Evolutionary conservation across 1,140 invertebrate species (phyloP), one percentile per base, ranked within the genome.

Genomic region (Spodoptera litura): DNA sequence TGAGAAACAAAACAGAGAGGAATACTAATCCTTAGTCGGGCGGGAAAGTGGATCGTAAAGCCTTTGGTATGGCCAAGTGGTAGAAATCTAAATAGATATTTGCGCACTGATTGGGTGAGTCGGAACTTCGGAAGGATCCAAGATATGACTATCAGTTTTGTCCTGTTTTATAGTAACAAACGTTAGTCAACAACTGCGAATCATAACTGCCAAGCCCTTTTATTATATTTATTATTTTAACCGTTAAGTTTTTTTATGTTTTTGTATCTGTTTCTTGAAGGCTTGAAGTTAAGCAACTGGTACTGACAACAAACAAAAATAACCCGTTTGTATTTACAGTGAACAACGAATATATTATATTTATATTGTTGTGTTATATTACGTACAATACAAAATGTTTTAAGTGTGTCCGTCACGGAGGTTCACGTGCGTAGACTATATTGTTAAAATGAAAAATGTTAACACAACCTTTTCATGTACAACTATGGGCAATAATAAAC

Each of bases 11-110:
- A 44, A 31, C 71, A 74, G 38, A 31, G 56, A 51, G 61, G 71
- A 74, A 74, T 74, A 74, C 71, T 74, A 74, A 74, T 61, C 71
- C 38, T 73, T n/a, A 6, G 38, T 44, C 20, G 53, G 53, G n/a
- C 70, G 56, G 53, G 71, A 73, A 73, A 73, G 56, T 20, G 71
- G 55, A 73, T 25, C 35, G 35, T 11, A 59, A 59, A 59, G 44
- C 53, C 15, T 59, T 59, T 1, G 20, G 55, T 44, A 11, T 59
- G 56, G n/a, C 6, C 70, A 70, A 70, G 38, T 49, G n/a, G 38
- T 66, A 66, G 62, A 51, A 49, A 66, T 66, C 62, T 66, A 9
- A 49, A 51, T 49, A 66, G 62, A 66, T 20, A 49, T 66, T 53
- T 15, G 66, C 20, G 44, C 25, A 25, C 44, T 52, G 64, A 68